Evolutionary conservation across 2,797 vertebrate genomes (phyloP), one percentile per base, ranked within the genome.

Genomic region (Carduelis carduelis): DNA sequence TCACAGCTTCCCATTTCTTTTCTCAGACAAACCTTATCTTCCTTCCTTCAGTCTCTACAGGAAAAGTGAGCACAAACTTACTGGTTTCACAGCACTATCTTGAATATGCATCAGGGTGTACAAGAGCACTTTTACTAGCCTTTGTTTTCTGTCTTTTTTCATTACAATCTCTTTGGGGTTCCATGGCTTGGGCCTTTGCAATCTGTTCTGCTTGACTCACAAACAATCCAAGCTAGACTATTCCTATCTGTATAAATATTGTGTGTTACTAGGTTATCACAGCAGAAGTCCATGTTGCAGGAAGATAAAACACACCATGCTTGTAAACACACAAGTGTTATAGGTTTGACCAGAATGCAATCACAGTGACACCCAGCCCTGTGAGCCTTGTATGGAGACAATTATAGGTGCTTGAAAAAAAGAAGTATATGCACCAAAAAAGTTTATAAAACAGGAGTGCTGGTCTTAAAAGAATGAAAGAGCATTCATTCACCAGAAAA

Each of bases 341-440:
- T 37, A 64, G 71, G 43, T 81, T 91, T 56, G 41, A 86, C 55
- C 83, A 7, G 1, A 4, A 11, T 65, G 37, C 53, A 63, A 70
- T 43, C 66, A 69, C 34, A 61, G 56, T 2, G 37, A 49, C 86
- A 88, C 8, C 32, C 46, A 70, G 41, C 46, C 20, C 61, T 15
- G n/a, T 23, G 28, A 94, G 84, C 16, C 27, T 49, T 37, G 11
- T 9, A 52, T 10, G 27, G 55, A 81, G n/a, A 10, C 81, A 82
- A 17, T 26, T 34, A 55, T 0, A 14, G 32, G 16, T 12, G 1
- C 5, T 7, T 23, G 12, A 2, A 8, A 57, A 59, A 47, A 60
- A 22, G 1, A 43, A 17, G 5, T 2, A 46, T 5, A 69, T 3
- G 14, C 21, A 60, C 10, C 7, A 70, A 49, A 91, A 53, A 7